Conservation (phyloP, 1,140 invertebrate species). For the Tetranychus cinnabarinus region DNA sequence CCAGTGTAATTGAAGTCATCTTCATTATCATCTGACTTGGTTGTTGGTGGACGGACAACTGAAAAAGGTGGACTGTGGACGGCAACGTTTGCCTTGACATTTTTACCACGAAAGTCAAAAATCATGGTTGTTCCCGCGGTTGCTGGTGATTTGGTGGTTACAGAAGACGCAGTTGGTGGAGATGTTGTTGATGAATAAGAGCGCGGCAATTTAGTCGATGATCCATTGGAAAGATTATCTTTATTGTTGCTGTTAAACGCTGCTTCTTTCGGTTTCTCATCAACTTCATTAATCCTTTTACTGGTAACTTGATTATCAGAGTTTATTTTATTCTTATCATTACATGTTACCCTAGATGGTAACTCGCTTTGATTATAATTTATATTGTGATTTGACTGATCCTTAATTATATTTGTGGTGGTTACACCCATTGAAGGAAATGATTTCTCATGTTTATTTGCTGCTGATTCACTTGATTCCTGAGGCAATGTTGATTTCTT, state of each 20-base stretch:
- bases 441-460: neutral
- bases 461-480: neutral
- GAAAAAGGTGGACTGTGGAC: slow-evolving; percentile 1
- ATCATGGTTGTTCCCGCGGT: slow-evolving; percentile 8
- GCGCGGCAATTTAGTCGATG: no score
- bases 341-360: neutral
- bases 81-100: slow-evolving; percentile 13
- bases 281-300: neutral
- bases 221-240: neutral
- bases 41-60: no score
- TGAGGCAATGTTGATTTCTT: neutral
- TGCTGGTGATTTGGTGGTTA: no score
- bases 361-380: neutral
- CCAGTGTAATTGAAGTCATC: slow-evolving; percentile 26
- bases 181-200: no score
- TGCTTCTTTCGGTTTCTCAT: neutral
- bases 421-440: neutral
- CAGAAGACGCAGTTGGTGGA: no score
- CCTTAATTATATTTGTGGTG: neutral
- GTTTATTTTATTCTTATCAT: neutral
- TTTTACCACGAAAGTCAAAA: slow-evolving; percentile 15
- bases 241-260: neutral
- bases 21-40: slow-evolving; percentile 25
- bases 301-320: neutral
- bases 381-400: neutral